A percentile compares a stretch with the other conserved stretches of the same genome.
Conservation (phyloP, 2,888 invertebrate species). For the Uropetala carovei region DNA sequence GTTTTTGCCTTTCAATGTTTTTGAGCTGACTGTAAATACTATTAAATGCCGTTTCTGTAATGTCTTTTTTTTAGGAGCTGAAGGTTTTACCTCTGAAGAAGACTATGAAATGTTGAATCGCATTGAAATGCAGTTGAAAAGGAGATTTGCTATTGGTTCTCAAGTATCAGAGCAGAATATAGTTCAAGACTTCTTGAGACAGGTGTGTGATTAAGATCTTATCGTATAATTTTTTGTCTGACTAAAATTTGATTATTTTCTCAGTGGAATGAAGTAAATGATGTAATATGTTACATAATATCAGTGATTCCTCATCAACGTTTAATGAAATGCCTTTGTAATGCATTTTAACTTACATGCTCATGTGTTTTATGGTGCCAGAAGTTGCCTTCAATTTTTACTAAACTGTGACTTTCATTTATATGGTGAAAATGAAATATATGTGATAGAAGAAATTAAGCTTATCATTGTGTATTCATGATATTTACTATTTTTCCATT, state of each 20-base stretch:
- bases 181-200: conserved; percentile 85
- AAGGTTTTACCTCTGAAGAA: conserved; percentile 97
- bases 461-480: background rate
- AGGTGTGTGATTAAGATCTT: conserved; percentile 71
- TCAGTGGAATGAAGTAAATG: no score
- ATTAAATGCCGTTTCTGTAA: background rate
- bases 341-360: no score
- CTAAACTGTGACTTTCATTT: no score
- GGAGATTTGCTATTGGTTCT: conserved; percentile 95
- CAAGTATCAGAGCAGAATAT: conserved; percentile 97
- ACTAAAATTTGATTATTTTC: background rate
- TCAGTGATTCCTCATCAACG: no score
- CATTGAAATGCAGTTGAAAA: conserved; percentile 96
- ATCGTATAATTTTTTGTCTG: background rate
- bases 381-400: no score
- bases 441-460: background rate
- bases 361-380: no score
- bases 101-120: conserved; percentile 93
- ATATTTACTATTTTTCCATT: no score
- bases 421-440: no score
- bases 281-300: no score
- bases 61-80: conserved; percentile 82
- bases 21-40: background rate
- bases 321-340: no score
- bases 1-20: no score